A percentile compares a stretch with the other conserved stretches of the same genome.
These are phyloP conservation scores for Arrhopalites spinosus DNA, from an alignment of 2,888 invertebrate genomes.

Conservation along the genomic window DNA sequence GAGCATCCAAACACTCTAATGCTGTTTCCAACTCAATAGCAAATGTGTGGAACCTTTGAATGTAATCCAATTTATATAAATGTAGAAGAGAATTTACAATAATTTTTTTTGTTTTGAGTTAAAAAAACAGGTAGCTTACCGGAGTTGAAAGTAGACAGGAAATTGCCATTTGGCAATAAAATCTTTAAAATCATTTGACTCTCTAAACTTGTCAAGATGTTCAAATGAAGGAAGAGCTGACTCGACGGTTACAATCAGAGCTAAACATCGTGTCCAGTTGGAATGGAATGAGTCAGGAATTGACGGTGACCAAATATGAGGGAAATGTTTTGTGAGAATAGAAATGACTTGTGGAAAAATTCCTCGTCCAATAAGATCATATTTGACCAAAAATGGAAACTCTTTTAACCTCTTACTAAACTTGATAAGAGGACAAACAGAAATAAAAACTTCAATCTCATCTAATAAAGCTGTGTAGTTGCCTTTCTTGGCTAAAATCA, in stretches of 20 bases:
- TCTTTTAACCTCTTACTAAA: slow-evolving; percentile 43
- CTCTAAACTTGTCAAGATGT: slow-evolving; percentile 64
- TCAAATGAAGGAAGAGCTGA: slow-evolving; percentile 67
- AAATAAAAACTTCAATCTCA: slow-evolving; percentile 52
- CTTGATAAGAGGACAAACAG: slow-evolving; percentile 43
- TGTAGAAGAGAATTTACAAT: not conserved
- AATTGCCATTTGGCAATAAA: slow-evolving; percentile 90
- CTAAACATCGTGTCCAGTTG: slow-evolving; percentile 61
- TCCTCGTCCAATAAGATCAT: slow-evolving; percentile 49
- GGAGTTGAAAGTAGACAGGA: slow-evolving; percentile 94
- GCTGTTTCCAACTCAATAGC: slow-evolving; percentile 70
- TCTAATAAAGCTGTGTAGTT: slow-evolving; percentile 51
- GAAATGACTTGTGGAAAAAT: slow-evolving; percentile 48
- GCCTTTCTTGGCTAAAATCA: slow-evolving; percentile 50
- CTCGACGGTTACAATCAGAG: slow-evolving; percentile 66
- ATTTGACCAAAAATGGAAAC: slow-evolving; percentile 49
- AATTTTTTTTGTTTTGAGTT: not conserved
- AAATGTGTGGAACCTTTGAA: slow-evolving; percentile 82
- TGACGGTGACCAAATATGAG: slow-evolving; percentile 53
- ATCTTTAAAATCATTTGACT: slow-evolving; percentile 66
- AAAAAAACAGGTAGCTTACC: slow-evolving; percentile 61
- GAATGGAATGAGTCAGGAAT: slow-evolving; percentile 51
- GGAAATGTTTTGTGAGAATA: slow-evolving; percentile 52
- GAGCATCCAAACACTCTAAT: slow-evolving; percentile 57
- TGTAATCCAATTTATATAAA: not conserved